A percentile compares a stretch with the other conserved stretches of the same genome.
Conservation (phyloP, 2,888 invertebrate species). For the Bembecia ichneumoniformis region DNA sequence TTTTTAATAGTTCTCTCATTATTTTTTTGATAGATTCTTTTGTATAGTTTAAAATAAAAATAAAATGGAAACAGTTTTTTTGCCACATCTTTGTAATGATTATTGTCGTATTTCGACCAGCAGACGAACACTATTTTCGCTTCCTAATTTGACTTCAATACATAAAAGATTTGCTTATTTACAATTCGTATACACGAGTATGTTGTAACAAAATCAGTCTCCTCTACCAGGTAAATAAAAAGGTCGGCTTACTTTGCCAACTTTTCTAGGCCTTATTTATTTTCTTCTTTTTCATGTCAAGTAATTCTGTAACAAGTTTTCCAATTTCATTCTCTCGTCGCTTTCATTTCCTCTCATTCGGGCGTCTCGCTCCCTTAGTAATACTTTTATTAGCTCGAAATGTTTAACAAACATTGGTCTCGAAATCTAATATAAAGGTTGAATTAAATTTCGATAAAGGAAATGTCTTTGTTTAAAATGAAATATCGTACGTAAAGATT, state of each 20-base stretch:
- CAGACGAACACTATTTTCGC: too few relatives aligned
- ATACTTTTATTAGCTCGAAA: constrained; percentile 69
- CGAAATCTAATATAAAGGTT: constrained; percentile 57
- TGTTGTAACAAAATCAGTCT: constrained; percentile 16
- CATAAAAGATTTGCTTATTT: too few relatives aligned
- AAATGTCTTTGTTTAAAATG: constrained; percentile 14
- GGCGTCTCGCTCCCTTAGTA: constrained; percentile 54
- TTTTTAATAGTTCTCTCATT: too few relatives aligned
- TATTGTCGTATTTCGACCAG: too few relatives aligned
- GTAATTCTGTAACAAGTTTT: constrained; percentile 70
- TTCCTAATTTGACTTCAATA: too few relatives aligned
- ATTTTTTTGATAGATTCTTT: too few relatives aligned
- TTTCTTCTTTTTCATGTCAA: constrained; percentile 53
- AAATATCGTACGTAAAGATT: too few relatives aligned
- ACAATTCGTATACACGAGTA: constrained; percentile 2
- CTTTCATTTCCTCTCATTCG: constrained; percentile 65
- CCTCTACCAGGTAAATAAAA: constrained; percentile 29
- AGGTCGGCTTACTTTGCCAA: constrained; percentile 37
- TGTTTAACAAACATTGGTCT: constrained; percentile 68
- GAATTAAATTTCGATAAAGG: constrained; percentile 42
- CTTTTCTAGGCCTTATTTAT: constrained; percentile 56
- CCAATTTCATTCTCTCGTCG: constrained; percentile 69
- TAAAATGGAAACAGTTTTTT: too few relatives aligned
- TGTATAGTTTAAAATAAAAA: too few relatives aligned
- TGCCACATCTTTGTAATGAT: too few relatives aligned